These are phyloP conservation scores for Nematopogon swammerdamellus DNA, from an alignment of 2,888 invertebrate genomes.

Conservation along the genomic window DNA sequence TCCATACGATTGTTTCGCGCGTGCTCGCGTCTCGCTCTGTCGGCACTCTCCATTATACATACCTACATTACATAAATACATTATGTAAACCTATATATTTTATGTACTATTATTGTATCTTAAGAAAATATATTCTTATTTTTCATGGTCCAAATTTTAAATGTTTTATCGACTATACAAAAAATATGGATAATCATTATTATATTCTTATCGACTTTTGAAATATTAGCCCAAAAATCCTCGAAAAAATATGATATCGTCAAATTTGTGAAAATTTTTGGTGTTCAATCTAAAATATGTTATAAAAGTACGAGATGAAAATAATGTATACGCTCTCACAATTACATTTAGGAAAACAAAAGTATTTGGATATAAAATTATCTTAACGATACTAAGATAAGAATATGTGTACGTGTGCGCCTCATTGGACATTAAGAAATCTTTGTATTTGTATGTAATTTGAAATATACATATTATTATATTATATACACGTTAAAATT, in stretches of 20 bases:
- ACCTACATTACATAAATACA: slow-evolving; percentile 45
- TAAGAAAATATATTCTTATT: slow-evolving; percentile 57
- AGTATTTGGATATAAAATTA: slow-evolving; percentile 48
- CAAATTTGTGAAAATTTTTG: slow-evolving; percentile 51
- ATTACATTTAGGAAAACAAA: slow-evolving; percentile 50
- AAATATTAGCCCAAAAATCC: slow-evolving; percentile 45
- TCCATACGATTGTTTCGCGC: not conserved
- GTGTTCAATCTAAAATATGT: slow-evolving; percentile 52
- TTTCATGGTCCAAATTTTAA: slow-evolving; percentile 59
- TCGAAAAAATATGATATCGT: slow-evolving; percentile 43
- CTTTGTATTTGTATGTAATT: slow-evolving; percentile 55
- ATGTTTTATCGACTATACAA: slow-evolving; percentile 58
- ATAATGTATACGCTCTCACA: slow-evolving; percentile 55
- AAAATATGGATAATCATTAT: slow-evolving; percentile 53
- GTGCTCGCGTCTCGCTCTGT: slow-evolving; percentile 6
- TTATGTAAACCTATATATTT: slow-evolving; percentile 53
- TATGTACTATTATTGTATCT: slow-evolving; percentile 56
- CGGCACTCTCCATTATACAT: slow-evolving; percentile 28
- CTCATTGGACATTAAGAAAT: slow-evolving; percentile 48
- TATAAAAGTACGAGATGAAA: slow-evolving; percentile 41
- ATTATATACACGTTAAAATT: slow-evolving; percentile 51
- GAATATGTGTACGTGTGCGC: slow-evolving; percentile 51
- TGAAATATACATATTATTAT: slow-evolving; percentile 54
- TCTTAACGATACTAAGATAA: slow-evolving; percentile 44
- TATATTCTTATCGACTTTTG: slow-evolving; percentile 55